Evolutionary conservation across 2,888 invertebrate species (phyloP).

Genomic region (Zygothrica quintamaculata): DNA sequence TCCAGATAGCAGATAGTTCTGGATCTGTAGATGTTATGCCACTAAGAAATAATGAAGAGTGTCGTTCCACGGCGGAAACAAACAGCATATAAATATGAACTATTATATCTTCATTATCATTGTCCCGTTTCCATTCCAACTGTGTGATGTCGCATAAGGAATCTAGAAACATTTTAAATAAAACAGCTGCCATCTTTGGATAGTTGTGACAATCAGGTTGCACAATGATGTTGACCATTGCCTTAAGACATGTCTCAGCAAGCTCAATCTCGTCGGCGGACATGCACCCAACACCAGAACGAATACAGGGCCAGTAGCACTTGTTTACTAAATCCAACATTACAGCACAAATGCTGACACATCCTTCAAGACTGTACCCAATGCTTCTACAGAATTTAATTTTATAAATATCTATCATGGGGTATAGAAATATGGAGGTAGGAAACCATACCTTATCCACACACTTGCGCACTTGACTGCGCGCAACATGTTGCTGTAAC

Average conservation of each 20-base stretch:
- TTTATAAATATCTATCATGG: neutral
- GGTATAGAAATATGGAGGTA: neutral
- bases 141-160: conserved; percentile 86
- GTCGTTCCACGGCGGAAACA: conserved; percentile 89
- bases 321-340: conserved; percentile 84
- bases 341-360: conserved; percentile 82
- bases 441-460: conserved; percentile 86
- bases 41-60: conserved; percentile 86
- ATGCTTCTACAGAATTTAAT: conserved; percentile 68
- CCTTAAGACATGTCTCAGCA: conserved; percentile 88
- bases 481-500: conserved; percentile 86
- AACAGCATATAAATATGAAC: conserved; percentile 89
- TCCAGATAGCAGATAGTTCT: conserved; percentile 86
- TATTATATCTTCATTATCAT: conserved; percentile 87
- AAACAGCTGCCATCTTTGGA: conserved; percentile 86
- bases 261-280: conserved; percentile 86
- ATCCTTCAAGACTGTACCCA: conserved; percentile 83
- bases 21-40: conserved; percentile 82
- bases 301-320: conserved; percentile 84
- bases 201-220: conserved; percentile 88
- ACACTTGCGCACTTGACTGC: conserved; percentile 86
- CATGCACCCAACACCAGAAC: conserved; percentile 85
- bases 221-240: conserved; percentile 85
- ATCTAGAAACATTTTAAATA: conserved; percentile 87
- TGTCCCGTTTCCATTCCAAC: conserved; percentile 85